Evolutionary conservation across 2,888 invertebrate genomes (phyloP).

Genomic region (Leptinotarsa peninsularis): DNA sequence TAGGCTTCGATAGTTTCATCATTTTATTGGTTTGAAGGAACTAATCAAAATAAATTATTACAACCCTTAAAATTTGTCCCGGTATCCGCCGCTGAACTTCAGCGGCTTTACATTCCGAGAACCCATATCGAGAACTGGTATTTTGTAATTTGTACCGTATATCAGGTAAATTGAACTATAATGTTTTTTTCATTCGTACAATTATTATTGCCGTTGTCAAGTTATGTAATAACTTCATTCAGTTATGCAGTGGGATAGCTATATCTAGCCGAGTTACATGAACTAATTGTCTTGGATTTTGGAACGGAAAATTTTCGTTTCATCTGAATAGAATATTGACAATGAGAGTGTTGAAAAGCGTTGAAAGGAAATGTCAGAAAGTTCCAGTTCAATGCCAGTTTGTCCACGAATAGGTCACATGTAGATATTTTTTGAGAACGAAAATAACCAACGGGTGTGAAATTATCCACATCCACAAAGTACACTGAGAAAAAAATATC

Average conservation of each 20-base stretch:
- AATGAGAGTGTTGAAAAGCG: no score
- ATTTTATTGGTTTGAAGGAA: no score
- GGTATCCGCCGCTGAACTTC: neutral
- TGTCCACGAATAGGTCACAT: no score
- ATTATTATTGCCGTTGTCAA: conserved; percentile 6
- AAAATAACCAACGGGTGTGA: no score
- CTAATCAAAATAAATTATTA: no score
- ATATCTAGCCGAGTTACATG: neutral
- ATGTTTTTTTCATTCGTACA: conserved; percentile 12
- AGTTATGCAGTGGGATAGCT: neutral
- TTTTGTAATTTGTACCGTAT: conserved; percentile 16
- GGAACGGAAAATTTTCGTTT: neutral
- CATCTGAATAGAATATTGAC: no score
- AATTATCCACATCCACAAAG: no score
- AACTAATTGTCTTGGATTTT: neutral
- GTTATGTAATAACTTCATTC: conserved; percentile 19
- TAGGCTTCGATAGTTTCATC: no score
- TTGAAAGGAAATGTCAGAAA: no score
- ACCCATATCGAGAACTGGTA: conserved; percentile 12
- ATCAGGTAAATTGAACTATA: conserved; percentile 5
- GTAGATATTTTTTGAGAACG: no score
- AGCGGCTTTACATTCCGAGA: conserved; percentile 1
- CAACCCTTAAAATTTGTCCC: neutral
- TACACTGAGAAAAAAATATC: no score
- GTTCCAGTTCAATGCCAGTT: no score